Percentiles rank a stretch among this genome's conserved stretches.
phyloP scores from a whole-genome alignment of 2,888 invertebrate genomes.

The Andricus curvator region DNA sequence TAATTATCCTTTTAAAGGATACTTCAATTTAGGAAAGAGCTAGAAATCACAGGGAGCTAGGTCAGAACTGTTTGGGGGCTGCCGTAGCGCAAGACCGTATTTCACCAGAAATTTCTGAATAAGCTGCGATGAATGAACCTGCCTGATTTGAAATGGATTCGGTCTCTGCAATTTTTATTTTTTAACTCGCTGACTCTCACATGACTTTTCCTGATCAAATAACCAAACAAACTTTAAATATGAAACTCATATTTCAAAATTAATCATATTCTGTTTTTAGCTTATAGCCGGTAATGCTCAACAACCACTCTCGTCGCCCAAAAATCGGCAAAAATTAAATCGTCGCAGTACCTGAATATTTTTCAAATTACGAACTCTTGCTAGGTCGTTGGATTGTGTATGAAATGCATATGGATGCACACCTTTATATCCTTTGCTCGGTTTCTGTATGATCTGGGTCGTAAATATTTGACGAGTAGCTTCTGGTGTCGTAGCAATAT shows the following conservation, averaged over 20 bases:
- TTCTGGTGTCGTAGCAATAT: conserved; percentile 41
- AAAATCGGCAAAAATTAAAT: background rate
- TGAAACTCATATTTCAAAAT: background rate
- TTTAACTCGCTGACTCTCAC: too few relatives aligned
- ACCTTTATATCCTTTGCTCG: background rate
- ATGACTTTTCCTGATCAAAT: too few relatives aligned
- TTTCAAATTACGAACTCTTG: background rate
- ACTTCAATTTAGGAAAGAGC: too few relatives aligned
- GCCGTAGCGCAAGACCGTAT: too few relatives aligned
- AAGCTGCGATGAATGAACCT: too few relatives aligned
- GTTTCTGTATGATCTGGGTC: conserved; percentile 16
- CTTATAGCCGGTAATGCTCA: background rate
- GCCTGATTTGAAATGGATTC: too few relatives aligned
- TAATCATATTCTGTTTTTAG: background rate
- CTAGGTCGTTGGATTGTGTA: background rate
- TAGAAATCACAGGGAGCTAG: too few relatives aligned
- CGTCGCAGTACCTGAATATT: background rate
- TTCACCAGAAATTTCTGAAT: too few relatives aligned
- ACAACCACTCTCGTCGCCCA: background rate
- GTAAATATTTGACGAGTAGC: conserved; percentile 48
- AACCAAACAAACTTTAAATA: background rate
- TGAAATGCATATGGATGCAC: background rate
- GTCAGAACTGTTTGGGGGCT: too few relatives aligned
- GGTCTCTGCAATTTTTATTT: too few relatives aligned
- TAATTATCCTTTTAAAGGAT: too few relatives aligned